Percentiles rank a stretch among this genome's conserved stretches.
Evolutionary conservation across 2,888 invertebrate genomes (phyloP).

Genomic region (Agapostemon virescens): DNA sequence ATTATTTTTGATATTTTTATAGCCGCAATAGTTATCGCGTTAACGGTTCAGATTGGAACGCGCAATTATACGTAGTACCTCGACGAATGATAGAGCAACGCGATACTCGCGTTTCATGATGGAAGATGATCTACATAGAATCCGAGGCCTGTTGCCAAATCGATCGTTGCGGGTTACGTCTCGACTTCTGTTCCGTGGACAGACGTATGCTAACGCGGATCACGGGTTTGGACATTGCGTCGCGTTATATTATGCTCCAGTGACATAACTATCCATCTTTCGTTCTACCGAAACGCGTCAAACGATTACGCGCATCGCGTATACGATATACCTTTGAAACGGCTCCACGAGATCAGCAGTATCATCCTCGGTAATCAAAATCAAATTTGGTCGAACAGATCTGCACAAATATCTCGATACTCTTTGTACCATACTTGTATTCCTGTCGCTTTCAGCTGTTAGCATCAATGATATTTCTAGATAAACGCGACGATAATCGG

Average conservation of each 20-base stretch:
- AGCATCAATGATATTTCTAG: not conserved
- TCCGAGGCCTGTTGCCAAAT: slow-evolving; percentile 6
- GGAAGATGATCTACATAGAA: slow-evolving; percentile 13
- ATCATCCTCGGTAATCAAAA: not conserved
- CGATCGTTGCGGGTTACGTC: not conserved
- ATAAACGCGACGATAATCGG: no score
- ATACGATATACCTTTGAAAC: not conserved
- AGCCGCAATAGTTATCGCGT: not conserved
- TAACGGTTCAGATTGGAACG: not conserved
- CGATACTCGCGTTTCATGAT: not conserved
- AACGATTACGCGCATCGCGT: not conserved
- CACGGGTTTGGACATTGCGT: not conserved
- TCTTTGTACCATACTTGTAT: not conserved
- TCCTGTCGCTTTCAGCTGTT: not conserved
- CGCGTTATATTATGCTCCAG: not conserved
- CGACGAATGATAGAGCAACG: not conserved
- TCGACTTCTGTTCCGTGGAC: not conserved
- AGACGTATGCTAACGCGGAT: not conserved
- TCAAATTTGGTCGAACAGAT: not conserved
- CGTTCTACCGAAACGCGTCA: not conserved
- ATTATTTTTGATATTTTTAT: not conserved
- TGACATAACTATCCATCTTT: slow-evolving; percentile 2
- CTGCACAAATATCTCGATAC: not conserved
- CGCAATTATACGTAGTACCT: not conserved
- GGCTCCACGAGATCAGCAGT: not conserved